A percentile compares a stretch with the other conserved stretches of the same genome.
These are phyloP conservation scores for Cecropterus lyciades DNA, from an alignment of 1,140 invertebrate genomes.

Conservation along the genomic window DNA sequence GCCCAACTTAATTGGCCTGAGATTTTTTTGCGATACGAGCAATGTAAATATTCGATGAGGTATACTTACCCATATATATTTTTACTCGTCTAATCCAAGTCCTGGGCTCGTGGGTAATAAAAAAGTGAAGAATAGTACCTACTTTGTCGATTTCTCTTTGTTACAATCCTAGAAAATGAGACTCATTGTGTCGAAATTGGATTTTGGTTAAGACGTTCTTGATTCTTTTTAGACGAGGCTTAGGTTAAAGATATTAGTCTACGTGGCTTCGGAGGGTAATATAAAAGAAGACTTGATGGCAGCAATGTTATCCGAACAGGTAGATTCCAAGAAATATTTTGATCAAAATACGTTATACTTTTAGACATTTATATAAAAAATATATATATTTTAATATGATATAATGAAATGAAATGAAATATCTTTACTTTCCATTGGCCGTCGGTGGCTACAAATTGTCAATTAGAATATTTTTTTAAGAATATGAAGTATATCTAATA, in stretches of 20 bases:
- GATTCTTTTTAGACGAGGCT: not conserved
- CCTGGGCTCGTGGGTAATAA: not conserved
- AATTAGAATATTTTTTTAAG: too few species aligned
- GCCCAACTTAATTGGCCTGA: too few species aligned
- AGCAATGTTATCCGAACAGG: not conserved
- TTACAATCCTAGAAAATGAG: not conserved
- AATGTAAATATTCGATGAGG: not conserved
- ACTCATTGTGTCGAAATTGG: conserved; percentile 1
- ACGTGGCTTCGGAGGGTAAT: not conserved
- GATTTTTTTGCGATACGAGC: too few species aligned
- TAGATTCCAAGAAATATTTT: not conserved
- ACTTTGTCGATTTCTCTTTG: not conserved
- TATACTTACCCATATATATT: not conserved
- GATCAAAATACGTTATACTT: too few species aligned
- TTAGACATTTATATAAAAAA: too few species aligned
- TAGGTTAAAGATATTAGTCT: conserved; percentile 1
- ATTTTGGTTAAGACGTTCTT: not conserved
- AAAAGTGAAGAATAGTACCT: not conserved
- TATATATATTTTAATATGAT: too few species aligned
- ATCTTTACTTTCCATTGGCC: too few species aligned
- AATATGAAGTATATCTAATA: too few species aligned
- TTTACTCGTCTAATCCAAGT: too few species aligned
- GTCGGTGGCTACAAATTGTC: too few species aligned
- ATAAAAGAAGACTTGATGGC: not conserved
- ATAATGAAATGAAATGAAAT: too few species aligned